A percentile compares a stretch with the other conserved stretches of the same genome.
Evolutionary conservation across 2,888 invertebrate species (phyloP).

Genomic region (Cecidostiba fungosa): DNA sequence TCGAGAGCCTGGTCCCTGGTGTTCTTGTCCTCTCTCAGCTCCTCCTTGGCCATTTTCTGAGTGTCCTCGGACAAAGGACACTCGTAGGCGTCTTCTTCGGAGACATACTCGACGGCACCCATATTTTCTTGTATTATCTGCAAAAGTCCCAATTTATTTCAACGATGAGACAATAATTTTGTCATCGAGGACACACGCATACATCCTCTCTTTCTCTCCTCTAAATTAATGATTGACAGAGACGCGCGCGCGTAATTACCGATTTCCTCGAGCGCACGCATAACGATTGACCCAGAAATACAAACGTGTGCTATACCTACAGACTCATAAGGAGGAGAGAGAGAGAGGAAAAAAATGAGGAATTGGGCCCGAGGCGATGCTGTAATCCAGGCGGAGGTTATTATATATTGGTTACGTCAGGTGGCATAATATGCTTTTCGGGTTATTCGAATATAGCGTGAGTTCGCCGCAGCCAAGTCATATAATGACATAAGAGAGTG

Average conservation of each 20-base stretch:
- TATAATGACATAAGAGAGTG: conserved; percentile 18
- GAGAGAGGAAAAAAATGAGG: neutral
- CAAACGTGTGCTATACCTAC: neutral
- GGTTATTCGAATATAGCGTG: conserved; percentile 44
- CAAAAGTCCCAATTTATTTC: neutral
- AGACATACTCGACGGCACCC: conserved; percentile 81
- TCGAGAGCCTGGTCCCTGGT: conserved; percentile 85
- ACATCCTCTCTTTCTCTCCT: neutral
- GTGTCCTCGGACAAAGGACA: conserved; percentile 84
- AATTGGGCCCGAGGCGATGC: conserved; percentile 14
- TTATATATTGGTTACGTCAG: conserved; percentile 53
- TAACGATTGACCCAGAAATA: conserved; percentile 5
- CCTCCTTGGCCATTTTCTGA: conserved; percentile 84
- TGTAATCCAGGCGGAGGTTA: conserved; percentile 28
- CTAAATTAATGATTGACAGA: neutral
- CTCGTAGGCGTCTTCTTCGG: conserved; percentile 84
- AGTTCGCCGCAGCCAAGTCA: neutral
- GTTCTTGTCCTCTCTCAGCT: conserved; percentile 86
- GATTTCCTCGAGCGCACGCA: neutral
- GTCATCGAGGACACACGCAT: neutral
- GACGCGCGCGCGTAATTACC: neutral
- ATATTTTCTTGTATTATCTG: conserved; percentile 24
- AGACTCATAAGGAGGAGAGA: neutral
- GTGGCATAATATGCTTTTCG: conserved; percentile 42
- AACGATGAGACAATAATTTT: no score